Evolutionary conservation across 92 coral and sea anemone genomes (phyloP).

Genomic region (Montipora capitata): DNA sequence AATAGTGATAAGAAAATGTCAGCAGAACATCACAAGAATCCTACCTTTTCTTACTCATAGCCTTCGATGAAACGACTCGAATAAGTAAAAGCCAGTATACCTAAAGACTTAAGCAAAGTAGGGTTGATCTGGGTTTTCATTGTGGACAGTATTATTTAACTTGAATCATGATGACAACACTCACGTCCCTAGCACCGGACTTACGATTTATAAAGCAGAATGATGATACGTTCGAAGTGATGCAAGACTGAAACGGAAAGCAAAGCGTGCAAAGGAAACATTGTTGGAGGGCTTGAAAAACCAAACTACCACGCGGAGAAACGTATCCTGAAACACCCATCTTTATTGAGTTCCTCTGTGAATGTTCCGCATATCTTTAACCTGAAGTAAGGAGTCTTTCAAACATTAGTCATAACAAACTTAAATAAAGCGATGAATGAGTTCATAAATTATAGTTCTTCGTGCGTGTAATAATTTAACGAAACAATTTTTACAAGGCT

Average conservation of each 20-base stretch:
- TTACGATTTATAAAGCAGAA: neutral
- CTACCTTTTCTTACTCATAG: neutral
- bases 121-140: constrained; percentile 12
- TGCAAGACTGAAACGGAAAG: constrained; percentile 28
- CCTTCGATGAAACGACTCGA: constrained; percentile 19
- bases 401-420: constrained; percentile 46
- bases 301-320: constrained; percentile 35
- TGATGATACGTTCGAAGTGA: neutral
- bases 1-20: constrained; percentile 39
- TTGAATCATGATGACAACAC: neutral
- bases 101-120: neutral
- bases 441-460: constrained; percentile 53
- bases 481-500: constrained; percentile 56
- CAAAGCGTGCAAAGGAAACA: constrained; percentile 17
- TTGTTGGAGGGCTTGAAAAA: constrained; percentile 19
- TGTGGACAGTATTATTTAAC: neutral
- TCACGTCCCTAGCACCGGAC: neutral
- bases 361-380: constrained; percentile 47
- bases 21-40: constrained; percentile 42
- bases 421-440: constrained; percentile 55
- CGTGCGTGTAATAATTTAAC: constrained; percentile 51
- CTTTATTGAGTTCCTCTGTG: constrained; percentile 45
- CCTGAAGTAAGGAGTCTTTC: constrained; percentile 44
- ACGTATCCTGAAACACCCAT: constrained; percentile 59
- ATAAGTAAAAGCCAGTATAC: neutral